These are phyloP conservation scores for Polylopha cassiicola DNA, from an alignment of 2,888 invertebrate species.

Conservation along the genomic window DNA sequence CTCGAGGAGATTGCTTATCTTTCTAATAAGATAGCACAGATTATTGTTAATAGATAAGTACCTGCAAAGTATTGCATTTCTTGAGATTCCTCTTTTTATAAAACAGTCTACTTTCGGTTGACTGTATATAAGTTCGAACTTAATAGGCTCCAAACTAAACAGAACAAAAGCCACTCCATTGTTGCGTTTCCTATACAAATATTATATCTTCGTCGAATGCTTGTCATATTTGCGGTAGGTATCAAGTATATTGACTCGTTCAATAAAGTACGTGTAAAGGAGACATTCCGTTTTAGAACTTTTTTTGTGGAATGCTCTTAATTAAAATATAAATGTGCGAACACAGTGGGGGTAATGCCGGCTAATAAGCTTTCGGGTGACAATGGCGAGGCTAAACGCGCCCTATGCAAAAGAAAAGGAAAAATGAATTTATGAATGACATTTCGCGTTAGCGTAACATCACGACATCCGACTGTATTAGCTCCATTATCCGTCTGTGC, in stretches of 20 bases:
- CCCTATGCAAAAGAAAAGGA: constrained; percentile 34
- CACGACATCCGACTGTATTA: constrained; percentile 27
- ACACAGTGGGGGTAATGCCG: constrained; percentile 42
- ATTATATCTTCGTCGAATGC: constrained; percentile 37
- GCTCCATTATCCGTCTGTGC: constrained; percentile 20
- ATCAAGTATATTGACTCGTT: constrained; percentile 23
- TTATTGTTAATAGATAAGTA: no score
- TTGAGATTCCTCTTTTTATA: no score
- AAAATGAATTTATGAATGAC: constrained; percentile 46
- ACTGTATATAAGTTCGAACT: constrained; percentile 2
- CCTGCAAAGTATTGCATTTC: no score
- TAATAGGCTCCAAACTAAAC: constrained; percentile 17
- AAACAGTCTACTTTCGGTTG: constrained; percentile 3
- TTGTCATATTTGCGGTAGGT: constrained; percentile 40
- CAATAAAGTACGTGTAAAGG: constrained; percentile 23
- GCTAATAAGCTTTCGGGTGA: constrained; percentile 46
- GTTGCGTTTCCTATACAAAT: constrained; percentile 34
- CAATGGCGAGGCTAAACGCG: constrained; percentile 37
- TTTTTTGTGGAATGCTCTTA: constrained; percentile 32
- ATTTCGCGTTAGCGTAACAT: constrained; percentile 34
- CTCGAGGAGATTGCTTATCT: no score
- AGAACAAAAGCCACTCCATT: constrained; percentile 18
- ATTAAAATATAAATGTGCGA: constrained; percentile 38
- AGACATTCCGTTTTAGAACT: constrained; percentile 20
- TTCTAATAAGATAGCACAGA: no score